Evolutionary conservation across 2,113 vertebrate genomes (phyloP).

Genomic region (Carassius carassius): DNA sequence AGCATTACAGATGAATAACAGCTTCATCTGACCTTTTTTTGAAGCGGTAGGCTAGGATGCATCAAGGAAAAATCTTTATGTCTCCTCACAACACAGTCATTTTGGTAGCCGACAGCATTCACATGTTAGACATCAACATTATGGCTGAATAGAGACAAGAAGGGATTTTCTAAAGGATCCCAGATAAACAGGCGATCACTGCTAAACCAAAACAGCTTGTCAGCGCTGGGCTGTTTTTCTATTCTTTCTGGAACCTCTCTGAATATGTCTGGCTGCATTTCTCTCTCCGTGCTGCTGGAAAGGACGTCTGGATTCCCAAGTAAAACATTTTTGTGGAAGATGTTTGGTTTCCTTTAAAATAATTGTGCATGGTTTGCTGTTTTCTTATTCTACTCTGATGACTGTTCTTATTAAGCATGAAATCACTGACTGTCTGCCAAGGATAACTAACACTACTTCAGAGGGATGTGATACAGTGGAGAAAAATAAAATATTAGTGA

Average conservation of each 20-base stretch:
- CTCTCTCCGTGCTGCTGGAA: background rate
- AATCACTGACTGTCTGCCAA: background rate
- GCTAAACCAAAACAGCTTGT: slow-evolving; percentile 47
- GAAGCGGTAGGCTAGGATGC: slow-evolving; percentile 8
- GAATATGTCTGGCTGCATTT: background rate
- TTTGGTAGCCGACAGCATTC: slow-evolving; percentile 36
- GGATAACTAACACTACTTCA: too few relatives aligned
- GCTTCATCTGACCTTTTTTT: slow-evolving; percentile 39
- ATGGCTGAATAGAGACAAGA: slow-evolving; percentile 48
- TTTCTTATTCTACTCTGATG: background rate
- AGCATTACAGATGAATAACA: background rate
- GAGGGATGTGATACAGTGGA: too few relatives aligned
- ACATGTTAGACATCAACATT: slow-evolving; percentile 48
- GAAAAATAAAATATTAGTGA: too few relatives aligned
- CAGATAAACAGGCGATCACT: slow-evolving; percentile 52
- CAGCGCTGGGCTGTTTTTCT: slow-evolving; percentile 30
- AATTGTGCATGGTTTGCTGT: too few relatives aligned
- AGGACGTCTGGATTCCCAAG: background rate
- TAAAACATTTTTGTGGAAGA: background rate
- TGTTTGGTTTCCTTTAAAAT: background rate
- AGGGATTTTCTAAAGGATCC: slow-evolving; percentile 57
- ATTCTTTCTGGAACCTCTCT: slow-evolving; percentile 28
- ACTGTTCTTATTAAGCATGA: background rate
- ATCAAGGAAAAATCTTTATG: slow-evolving; percentile 20
- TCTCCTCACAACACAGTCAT: slow-evolving; percentile 40